Evolutionary conservation across 2,888 invertebrate genomes (phyloP), one percentile per base, ranked within the genome.

Genomic region (Onchidella celtica): DNA sequence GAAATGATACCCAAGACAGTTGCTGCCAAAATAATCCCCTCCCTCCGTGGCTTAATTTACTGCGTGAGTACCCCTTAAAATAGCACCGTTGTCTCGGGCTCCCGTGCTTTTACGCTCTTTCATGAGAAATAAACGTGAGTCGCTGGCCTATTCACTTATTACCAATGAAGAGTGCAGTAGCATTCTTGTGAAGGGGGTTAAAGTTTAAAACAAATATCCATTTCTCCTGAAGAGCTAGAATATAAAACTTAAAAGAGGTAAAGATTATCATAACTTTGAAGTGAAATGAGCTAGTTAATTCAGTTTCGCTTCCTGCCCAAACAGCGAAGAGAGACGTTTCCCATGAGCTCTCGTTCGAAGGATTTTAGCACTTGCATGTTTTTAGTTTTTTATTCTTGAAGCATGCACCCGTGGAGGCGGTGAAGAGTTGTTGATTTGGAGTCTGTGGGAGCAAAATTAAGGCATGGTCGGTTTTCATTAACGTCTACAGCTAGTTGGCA

Each of bases 1-100:
- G 38, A 59, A 73, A 3, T 61, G 59, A 36, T n/a, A 3, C 38
- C 17, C n/a, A n/a, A 38, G 17, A 27, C 27, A 29, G 21, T 47
- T 29, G 38, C 75, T 75, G 75, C 47, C 75, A 75, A 75, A 47
- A 27, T 47, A n/a, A 27, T 40, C 65, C 47, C 40, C 75, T 63
- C 75, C 75, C n/a, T 32, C 75, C 9, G 63, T 21, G 14, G 65
- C 59, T 73, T 73, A 73, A 73, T 73, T 73, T 59, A 73, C 59
- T n/a, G 24, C 36, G n/a, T 3, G 14, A 14, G 14, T 73, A 24
- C 59, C 36, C 14, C 57, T 73, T 73, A 59, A 73, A 73, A 59
- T 38, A 59, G 27, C 4, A 24, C 24, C 59, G 6, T 2, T 61
- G 24, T 24, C 34, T n/a, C 38, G 36, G 17, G 14, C 32, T 4